Percentiles rank a stretch among this genome's conserved stretches.
Conservation (phyloP, 2,888 invertebrate species). For the Thecocarcelia acutangulata region DNA sequence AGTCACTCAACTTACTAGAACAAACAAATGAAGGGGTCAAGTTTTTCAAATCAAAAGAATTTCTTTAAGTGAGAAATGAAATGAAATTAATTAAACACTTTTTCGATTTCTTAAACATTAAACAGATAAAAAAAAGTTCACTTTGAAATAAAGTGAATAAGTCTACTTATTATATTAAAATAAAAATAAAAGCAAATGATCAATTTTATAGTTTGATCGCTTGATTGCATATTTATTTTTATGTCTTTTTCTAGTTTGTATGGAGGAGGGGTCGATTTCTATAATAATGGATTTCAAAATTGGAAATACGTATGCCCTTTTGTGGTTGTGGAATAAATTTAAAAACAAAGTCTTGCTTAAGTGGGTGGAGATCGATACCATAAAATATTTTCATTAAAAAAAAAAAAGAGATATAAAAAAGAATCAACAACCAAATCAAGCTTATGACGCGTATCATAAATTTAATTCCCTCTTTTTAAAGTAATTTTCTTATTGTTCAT, state of each 20-base stretch:
- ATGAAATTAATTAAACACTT: conserved; percentile 20
- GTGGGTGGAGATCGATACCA: conserved; percentile 53
- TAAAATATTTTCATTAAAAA: conserved; percentile 7
- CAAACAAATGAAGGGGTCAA: conserved; percentile 15
- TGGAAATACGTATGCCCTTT: conserved; percentile 29
- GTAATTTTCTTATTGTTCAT: conserved; percentile 32
- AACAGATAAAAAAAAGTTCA: conserved; percentile 7
- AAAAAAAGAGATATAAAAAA: conserved; percentile 14
- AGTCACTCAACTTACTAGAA: not conserved
- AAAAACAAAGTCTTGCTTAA: conserved; percentile 16
- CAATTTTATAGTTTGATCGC: conserved; percentile 14
- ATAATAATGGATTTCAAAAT: conserved; percentile 13
- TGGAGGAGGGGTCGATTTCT: conserved; percentile 16
- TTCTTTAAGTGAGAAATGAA: not conserved
- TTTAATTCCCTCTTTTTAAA: conserved; percentile 20
- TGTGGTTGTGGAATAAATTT: conserved; percentile 25
- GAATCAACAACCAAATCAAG: conserved; percentile 37
- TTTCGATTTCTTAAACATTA: conserved; percentile 9
- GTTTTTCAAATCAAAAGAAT: conserved; percentile 17
- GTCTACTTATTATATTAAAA: not conserved
- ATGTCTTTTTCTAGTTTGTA: not conserved
- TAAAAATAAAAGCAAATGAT: not conserved
- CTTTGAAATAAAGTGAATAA: not conserved
- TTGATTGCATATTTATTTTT: conserved; percentile 24
- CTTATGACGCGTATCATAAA: conserved; percentile 67